phyloP scores from a whole-genome alignment of 2,113 vertebrate species.

The Pseudopodoces humilis region DNA sequence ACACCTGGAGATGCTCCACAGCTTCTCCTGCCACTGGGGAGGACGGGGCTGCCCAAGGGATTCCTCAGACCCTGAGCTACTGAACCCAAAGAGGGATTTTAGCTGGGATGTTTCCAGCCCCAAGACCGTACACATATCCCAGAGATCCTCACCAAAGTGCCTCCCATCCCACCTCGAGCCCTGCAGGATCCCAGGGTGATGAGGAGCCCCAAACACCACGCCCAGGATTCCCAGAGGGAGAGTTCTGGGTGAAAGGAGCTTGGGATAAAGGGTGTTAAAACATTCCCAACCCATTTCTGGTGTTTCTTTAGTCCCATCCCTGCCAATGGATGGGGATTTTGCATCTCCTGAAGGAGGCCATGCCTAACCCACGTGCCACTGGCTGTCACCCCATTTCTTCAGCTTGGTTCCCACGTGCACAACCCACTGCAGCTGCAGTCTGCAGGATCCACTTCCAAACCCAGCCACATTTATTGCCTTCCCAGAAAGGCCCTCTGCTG shows the following conservation, averaged over 20 bases:
- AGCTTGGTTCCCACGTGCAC: background rate
- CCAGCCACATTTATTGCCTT: background rate
- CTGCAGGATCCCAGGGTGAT: fast-evolving
- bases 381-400: background rate
- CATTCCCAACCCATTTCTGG: background rate
- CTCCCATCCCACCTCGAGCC: fast-evolving
- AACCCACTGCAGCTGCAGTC: background rate
- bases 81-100: background rate
- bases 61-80: background rate
- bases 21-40: background rate
- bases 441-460: background rate
- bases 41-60: fast-evolving
- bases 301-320: background rate
- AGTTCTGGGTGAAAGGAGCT: background rate
- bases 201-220: background rate
- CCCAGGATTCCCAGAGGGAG: fast-evolving
- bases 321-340: background rate
- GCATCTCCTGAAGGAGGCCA: background rate
- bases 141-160: background rate
- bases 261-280: background rate
- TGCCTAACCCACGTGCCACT: background rate
- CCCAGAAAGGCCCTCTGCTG: background rate
- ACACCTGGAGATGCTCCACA: background rate
- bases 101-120: background rate
- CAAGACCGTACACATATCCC: background rate